Evolutionary conservation across 1,140 invertebrate genomes (phyloP).

Genomic region (Drosophila bipectinata): DNA sequence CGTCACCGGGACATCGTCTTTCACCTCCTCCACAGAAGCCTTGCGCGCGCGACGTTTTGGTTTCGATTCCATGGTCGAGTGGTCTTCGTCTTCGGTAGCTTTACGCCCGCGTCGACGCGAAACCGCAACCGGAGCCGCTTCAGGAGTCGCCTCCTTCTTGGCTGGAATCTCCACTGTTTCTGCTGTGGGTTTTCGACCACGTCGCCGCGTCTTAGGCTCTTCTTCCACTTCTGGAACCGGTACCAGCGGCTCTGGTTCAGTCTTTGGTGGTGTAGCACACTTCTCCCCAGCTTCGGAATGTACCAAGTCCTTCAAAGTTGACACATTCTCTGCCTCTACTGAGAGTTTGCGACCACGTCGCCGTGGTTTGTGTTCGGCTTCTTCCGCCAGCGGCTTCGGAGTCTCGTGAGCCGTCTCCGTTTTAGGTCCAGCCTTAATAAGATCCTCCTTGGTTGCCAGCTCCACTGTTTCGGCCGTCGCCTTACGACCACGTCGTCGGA

Average conservation of each 20-base stretch:
- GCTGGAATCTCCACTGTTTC: neutral
- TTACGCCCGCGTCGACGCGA: constrained; percentile 24
- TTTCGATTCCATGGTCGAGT: constrained; percentile 16
- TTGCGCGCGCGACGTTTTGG: constrained; percentile 10
- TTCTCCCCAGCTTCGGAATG: neutral
- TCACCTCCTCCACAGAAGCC: neutral
- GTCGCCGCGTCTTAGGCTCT: constrained; percentile 12
- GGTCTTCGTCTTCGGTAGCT: constrained; percentile 14
- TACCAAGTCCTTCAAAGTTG: neutral
- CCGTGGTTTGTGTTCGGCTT: neutral
- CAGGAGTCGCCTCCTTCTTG: neutral
- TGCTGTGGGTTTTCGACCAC: constrained; percentile 22
- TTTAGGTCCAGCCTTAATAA: too few relatives aligned
- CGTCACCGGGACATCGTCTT: neutral
- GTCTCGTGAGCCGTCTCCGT: neutral
- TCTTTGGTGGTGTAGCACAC: neutral
- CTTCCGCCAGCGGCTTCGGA: neutral
- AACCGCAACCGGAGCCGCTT: neutral
- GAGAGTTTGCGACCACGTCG: neutral
- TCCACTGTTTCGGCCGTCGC: neutral
- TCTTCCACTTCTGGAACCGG: neutral
- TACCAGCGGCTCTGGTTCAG: neutral
- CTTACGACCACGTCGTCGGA: neutral
- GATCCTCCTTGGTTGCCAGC: neutral
- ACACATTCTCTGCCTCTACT: neutral